Base-by-base conservation (phyloP, 2,113 vertebrate genomes). In the Paradoxurus hermaphroditus region DNA sequence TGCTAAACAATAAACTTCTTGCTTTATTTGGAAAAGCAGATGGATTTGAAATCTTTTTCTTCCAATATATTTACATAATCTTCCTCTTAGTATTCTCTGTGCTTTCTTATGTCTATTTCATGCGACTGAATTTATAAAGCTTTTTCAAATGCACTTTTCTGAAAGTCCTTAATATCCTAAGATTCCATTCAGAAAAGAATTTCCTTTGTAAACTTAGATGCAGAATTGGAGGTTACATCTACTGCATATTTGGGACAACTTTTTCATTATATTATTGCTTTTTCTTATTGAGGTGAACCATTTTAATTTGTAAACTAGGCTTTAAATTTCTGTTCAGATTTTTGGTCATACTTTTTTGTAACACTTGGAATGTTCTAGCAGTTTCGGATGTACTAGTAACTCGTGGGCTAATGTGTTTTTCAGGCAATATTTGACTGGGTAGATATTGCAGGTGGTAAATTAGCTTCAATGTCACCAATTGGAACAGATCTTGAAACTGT, bases 371-470 rank as follows among this genome's bases (percentile, higher is more conserved):
- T 93, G 7, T 2, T 81, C 1, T n/a, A 59, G 18, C 65, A 70
- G 1, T 90, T 75, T 85, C 19, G n/a, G 23, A 63, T 56, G 44
- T n/a, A 13, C 15, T 84, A 0, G 13, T 41, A 44, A n/a, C 67
- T 41, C 4, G 1, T 56, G 29, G 7, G n/a, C 67, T 75, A 63
- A 53, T 97, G 70, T 98, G 73, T 97, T 98, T 98, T 98, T 67
- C 99, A 99, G 99, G 99, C 99, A 89, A 98, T 99, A 98, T 99
- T 99, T 97, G 99, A 99, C 99, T 99, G 99, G 99, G 99, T 99
- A 91, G 99, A 99, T 97, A 99, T 99, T 97, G 98, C 99, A 94
- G 99, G 99, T 91, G 98, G 98, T 97, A 99, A 99, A 98, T 98
- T 99, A 98, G 99, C 99, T 97, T 99, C 99, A 29, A 99, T 99